Evolutionary conservation across 2,888 invertebrate species (phyloP).

Genomic region (Leistus spinibarbis): DNA sequence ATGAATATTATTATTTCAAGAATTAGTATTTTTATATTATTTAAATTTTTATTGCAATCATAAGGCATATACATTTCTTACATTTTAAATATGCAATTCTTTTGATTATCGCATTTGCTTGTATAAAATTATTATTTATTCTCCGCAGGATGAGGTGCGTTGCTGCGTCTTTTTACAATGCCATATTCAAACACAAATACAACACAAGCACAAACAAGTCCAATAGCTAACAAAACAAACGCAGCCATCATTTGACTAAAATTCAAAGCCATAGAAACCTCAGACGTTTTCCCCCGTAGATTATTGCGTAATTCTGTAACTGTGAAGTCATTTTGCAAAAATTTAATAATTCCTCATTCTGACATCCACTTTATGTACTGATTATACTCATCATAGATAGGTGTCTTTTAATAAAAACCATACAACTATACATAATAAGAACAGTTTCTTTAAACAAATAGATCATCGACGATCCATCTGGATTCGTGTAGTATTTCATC

Average conservation of each 20-base stretch:
- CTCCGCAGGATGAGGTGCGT: too few relatives aligned
- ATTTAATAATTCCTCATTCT: constrained; percentile 9
- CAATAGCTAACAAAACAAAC: not conserved
- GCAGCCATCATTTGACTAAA: not conserved
- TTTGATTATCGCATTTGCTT: too few relatives aligned
- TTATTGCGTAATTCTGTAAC: not conserved
- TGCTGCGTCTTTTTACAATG: too few relatives aligned
- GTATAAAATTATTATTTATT: too few relatives aligned
- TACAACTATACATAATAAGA: not conserved
- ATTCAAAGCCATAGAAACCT: not conserved
- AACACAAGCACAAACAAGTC: not conserved
- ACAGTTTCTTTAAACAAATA: not conserved
- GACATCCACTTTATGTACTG: not conserved
- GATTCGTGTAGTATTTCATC: not conserved
- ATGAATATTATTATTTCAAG: too few relatives aligned
- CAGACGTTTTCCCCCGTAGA: not conserved
- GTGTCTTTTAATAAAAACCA: not conserved
- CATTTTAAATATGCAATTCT: too few relatives aligned
- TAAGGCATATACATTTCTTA: too few relatives aligned
- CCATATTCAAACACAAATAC: not conserved
- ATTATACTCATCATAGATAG: constrained; percentile 14
- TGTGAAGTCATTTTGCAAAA: not conserved
- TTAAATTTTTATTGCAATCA: too few relatives aligned
- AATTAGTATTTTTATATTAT: too few relatives aligned
- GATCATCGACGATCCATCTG: not conserved